Conservation (phyloP, 2,888 invertebrate genomes). For the Agrotis puta region DNA sequence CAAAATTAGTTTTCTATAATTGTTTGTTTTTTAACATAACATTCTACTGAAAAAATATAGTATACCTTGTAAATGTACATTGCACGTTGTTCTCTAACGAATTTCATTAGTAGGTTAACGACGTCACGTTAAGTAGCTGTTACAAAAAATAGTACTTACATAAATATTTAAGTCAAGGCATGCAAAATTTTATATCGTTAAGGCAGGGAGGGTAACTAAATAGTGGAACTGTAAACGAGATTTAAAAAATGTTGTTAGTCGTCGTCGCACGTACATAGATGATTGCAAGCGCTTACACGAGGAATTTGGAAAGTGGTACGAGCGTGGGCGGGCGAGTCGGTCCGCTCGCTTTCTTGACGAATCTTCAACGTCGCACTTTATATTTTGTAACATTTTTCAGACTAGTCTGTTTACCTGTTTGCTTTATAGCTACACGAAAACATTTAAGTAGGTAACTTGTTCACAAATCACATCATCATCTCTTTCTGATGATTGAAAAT, state of each 20-base stretch:
- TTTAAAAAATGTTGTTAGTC: conserved; percentile 75
- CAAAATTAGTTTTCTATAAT: neutral
- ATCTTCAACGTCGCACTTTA: conserved; percentile 86
- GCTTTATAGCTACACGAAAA: conserved; percentile 67
- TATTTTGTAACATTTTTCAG: conserved; percentile 86
- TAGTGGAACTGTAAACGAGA: conserved; percentile 70
- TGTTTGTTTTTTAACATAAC: neutral
- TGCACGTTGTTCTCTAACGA: neutral
- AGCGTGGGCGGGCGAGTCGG: conserved; percentile 89
- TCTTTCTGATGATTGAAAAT: conserved; percentile 50
- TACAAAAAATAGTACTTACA: neutral
- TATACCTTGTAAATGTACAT: neutral
- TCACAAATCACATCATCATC: conserved; percentile 51
- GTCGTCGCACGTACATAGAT: conserved; percentile 81
- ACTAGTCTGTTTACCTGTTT: conserved; percentile 68
- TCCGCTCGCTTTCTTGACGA: conserved; percentile 85
- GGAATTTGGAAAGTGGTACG: conserved; percentile 90
- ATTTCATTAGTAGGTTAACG: conserved; percentile 2
- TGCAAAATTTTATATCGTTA: conserved; percentile 6
- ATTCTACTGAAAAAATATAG: neutral
- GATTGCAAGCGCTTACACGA: conserved; percentile 88
- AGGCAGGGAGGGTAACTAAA: conserved; percentile 45
- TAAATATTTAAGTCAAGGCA: conserved; percentile 7
- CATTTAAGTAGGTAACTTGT: conserved; percentile 47
- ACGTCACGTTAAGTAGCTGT: conserved; percentile 1